A percentile compares a stretch with the other conserved stretches of the same genome.
These are phyloP conservation scores for Troides helena DNA, from an alignment of 2,888 invertebrate genomes.

Conservation along the genomic window DNA sequence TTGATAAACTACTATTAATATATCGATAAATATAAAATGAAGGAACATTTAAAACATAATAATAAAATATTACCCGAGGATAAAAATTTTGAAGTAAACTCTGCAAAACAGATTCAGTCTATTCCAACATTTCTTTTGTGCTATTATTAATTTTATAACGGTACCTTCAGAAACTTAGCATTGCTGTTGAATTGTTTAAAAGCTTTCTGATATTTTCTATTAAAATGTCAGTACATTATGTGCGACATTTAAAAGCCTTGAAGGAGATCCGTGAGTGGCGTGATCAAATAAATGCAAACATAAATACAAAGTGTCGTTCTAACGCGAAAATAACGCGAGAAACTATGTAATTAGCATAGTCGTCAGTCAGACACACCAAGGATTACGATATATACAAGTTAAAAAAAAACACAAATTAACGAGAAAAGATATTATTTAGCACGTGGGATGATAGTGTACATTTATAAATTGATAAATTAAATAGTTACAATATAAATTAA, in stretches of 20 bases:
- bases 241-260: not conserved
- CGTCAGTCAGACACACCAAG: slow-evolving; percentile 45
- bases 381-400: slow-evolving; percentile 30
- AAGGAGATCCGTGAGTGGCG: slow-evolving; percentile 32
- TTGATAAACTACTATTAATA: no score
- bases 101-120: no score
- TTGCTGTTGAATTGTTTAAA: not conserved
- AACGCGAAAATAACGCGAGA: slow-evolving; percentile 36
- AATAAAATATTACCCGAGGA: no score
- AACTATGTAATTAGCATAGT: slow-evolving; percentile 45
- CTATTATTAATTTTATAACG: no score
- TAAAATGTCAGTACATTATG: not conserved
- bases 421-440: not conserved
- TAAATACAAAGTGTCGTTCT: slow-evolving; percentile 41
- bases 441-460: not conserved
- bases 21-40: no score
- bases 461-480: not conserved
- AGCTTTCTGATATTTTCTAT: not conserved
- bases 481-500: not conserved
- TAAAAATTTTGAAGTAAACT: no score
- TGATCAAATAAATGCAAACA: slow-evolving; percentile 37
- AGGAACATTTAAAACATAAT: no score
- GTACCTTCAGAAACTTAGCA: not conserved
- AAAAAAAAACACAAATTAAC: not conserved
- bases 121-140: no score